Base-by-base conservation (phyloP, 2,113 vertebrate species). In the Argyrosomus japonicus region DNA sequence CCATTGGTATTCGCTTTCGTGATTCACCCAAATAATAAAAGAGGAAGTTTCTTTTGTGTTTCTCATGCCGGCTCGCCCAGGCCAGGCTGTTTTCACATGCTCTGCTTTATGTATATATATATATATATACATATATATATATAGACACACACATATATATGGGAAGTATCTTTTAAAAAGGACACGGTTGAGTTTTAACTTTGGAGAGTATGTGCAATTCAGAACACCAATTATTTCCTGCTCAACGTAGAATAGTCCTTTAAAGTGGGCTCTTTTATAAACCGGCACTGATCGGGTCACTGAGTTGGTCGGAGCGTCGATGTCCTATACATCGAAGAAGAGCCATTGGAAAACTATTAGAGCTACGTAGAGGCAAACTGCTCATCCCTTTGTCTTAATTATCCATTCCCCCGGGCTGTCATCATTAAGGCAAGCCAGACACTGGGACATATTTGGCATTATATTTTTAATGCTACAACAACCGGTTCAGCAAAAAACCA, bases 391-490 rank as follows among this genome's bases (percentile, higher is more conserved):
- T 73, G 80, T 90, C 82, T 92, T 92, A 91, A 90, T 94, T 92
- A 92, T 83, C 82, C 77, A 47, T 87, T 53, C 68, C 90, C 90
- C 63, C 48, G 67, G 89, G 87, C 91, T 85, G 88, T 85, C 88
- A 77, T 92, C 75, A 88, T 92, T 91, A 94, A 92, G 67, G 88
- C 75, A 74, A 87, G 81, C 81, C 87, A 92, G 90, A 90, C 90
- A 91, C 84, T 72, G 79, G 82, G 83, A 90, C 87, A 86, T 82
- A 92, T 88, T 87, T 86, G 86, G 83, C 81, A 82, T 91, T 91
- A 92, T 86, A 88, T 88, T 90, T 89, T 91, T 90, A 92, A 93
- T 86, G 83, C 88, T 88, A 83, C 90, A 87, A 92, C 87, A 87
- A 92, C 86, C 73, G 72, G 89, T 86, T 93, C 90, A 92, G 88